These are phyloP conservation scores for Trematomus bernacchii DNA, from an alignment of 2,797 vertebrate genomes.

Conservation along the genomic window DNA sequence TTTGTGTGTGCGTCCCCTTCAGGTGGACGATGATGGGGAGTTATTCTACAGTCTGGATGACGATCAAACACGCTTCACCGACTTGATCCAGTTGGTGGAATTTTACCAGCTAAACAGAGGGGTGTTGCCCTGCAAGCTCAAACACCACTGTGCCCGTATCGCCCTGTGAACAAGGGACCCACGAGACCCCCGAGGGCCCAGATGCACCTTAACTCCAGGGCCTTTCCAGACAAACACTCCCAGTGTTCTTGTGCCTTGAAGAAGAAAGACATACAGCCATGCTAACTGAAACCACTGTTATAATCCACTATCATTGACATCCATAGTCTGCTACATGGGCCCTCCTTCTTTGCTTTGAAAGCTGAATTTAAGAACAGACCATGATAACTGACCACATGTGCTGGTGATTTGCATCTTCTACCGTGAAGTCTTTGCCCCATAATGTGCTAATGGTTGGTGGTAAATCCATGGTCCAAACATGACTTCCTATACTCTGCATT, in stretches of 20 bases:
- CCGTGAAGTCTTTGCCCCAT: constrained; percentile 29
- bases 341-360: constrained; percentile 23
- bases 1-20: constrained; percentile 35
- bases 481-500: constrained; percentile 29
- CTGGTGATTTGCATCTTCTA: constrained; percentile 27
- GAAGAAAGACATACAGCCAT: constrained; percentile 55
- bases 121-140: constrained; percentile 95
- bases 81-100: constrained; percentile 98
- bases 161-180: constrained; percentile 86
- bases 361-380: constrained; percentile 29
- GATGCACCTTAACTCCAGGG: constrained; percentile 56
- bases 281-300: constrained; percentile 63
- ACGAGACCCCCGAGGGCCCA: constrained; percentile 40
- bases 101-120: constrained; percentile 98
- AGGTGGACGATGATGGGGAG: constrained; percentile 94
- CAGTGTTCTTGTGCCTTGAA: constrained; percentile 80
- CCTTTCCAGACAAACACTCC: constrained; percentile 66
- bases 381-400: constrained; percentile 39
- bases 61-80: constrained; percentile 94
- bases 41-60: constrained; percentile 95
- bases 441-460: constrained; percentile 1
- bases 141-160: constrained; percentile 93
- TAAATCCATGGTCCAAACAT: constrained; percentile 35
- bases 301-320: constrained; percentile 22
- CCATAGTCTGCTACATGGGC: constrained; percentile 10